Evolutionary conservation across 2,888 invertebrate genomes (phyloP).

Genomic region (Pheosia gnoma): DNA sequence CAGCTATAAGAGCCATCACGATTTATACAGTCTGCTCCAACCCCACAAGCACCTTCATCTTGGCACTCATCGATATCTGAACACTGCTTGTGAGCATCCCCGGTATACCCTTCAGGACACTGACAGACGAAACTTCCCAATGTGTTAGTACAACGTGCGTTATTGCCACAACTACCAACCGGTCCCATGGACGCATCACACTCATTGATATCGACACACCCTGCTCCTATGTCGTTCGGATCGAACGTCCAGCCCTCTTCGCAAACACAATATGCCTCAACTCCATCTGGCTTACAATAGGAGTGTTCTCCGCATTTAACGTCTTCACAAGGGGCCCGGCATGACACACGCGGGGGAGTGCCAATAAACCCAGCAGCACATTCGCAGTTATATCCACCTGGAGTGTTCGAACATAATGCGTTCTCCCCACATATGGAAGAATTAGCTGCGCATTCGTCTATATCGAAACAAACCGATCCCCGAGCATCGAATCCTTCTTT

Average conservation of each 20-base stretch:
- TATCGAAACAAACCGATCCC: slow-evolving; percentile 90
- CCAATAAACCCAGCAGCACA: slow-evolving; percentile 93
- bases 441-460: slow-evolving; percentile 89
- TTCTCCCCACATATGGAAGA: slow-evolving; percentile 87
- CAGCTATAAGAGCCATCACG: slow-evolving; percentile 90
- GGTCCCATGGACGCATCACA: slow-evolving; percentile 91
- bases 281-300: slow-evolving; percentile 94
- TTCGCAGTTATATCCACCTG: slow-evolving; percentile 92
- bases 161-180: slow-evolving; percentile 92
- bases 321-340: slow-evolving; percentile 96
- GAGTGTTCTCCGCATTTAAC: slow-evolving; percentile 95
- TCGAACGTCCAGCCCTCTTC: slow-evolving; percentile 97
- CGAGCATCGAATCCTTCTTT: slow-evolving; percentile 93
- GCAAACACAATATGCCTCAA: slow-evolving; percentile 95
- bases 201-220: slow-evolving; percentile 96
- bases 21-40: slow-evolving; percentile 92
- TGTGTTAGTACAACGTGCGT: slow-evolving; percentile 91
- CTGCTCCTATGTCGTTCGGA: slow-evolving; percentile 93
- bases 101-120: slow-evolving; percentile 93
- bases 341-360: slow-evolving; percentile 90
- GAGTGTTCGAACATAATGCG: slow-evolving; percentile 90
- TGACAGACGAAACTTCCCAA: slow-evolving; percentile 92
- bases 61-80: slow-evolving; percentile 93
- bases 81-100: slow-evolving; percentile 92
- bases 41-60: slow-evolving; percentile 88